Percentiles rank a stretch among this genome's conserved stretches.
Evolutionary conservation across 2,113 vertebrate genomes (phyloP).

Genomic region (Setophaga kirtlandii): DNA sequence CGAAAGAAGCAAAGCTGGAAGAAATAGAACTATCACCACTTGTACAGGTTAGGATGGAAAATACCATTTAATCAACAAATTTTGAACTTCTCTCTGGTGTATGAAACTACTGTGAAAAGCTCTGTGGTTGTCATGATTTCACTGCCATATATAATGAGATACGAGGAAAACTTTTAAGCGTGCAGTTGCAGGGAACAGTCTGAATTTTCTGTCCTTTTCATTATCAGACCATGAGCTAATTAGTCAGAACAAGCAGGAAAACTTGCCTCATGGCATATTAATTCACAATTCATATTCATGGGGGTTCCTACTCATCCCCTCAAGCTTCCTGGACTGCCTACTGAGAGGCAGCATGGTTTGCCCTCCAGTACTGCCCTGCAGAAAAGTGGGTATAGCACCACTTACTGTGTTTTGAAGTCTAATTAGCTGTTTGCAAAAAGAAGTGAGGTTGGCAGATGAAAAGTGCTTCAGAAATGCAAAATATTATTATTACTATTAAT

Average conservation of each 20-base stretch:
- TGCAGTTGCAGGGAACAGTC: neutral
- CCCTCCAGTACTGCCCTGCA: constrained; percentile 36
- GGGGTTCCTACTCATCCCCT: constrained; percentile 40
- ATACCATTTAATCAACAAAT: neutral
- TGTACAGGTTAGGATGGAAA: neutral
- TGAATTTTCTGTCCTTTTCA: constrained; percentile 32
- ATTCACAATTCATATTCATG: constrained; percentile 51
- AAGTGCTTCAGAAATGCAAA: constrained; percentile 62
- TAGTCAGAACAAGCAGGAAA: constrained; percentile 27
- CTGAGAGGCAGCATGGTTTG: constrained; percentile 57
- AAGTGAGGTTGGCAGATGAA: constrained; percentile 39
- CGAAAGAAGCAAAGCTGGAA: neutral
- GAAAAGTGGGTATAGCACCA: constrained; percentile 54
- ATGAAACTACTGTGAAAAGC: neutral
- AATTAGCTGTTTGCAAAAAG: constrained; percentile 62
- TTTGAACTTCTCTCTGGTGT: neutral
- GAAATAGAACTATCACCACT: neutral
- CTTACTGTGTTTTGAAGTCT: constrained; percentile 67
- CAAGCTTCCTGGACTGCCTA: constrained; percentile 34
- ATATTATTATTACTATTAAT: constrained; percentile 49
- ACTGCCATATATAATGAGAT: neutral
- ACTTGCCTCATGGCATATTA: constrained; percentile 37
- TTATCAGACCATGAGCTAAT: constrained; percentile 50
- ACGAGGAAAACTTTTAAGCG: constrained; percentile 11
- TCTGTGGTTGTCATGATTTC: neutral